Conservation (phyloP, 2,797 vertebrate genomes). For the Platalea minor region DNA sequence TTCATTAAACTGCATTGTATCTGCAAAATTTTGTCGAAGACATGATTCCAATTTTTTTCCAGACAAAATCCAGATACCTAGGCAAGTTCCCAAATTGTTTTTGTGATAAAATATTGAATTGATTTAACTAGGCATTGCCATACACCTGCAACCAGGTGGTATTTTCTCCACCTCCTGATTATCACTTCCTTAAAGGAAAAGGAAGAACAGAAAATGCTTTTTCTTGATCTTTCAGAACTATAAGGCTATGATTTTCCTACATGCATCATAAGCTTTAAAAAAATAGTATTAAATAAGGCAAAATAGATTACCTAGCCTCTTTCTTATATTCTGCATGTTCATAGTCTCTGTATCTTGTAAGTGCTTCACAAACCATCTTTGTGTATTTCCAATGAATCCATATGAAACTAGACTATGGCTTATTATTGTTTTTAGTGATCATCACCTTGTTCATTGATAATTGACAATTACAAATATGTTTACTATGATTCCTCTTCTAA, state of each 20-base stretch:
- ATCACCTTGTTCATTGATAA: background rate
- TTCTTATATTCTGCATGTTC: background rate
- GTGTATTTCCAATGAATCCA: background rate
- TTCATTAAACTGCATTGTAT: background rate
- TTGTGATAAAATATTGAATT: background rate
- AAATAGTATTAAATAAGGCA: background rate
- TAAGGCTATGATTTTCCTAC: background rate
- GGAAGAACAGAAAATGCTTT: background rate
- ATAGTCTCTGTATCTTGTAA: background rate
- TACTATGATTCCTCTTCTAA: background rate
- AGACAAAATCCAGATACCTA: background rate
- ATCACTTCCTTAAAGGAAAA: background rate
- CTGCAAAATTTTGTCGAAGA: background rate
- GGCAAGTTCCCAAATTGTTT: background rate
- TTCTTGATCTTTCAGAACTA: background rate
- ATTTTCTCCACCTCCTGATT: background rate
- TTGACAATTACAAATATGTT: background rate
- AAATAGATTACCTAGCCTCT: background rate
- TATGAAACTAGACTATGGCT: background rate
- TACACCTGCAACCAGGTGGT: accelerated
- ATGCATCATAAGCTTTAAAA: background rate
- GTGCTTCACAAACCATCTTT: background rate
- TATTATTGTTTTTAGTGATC: background rate
- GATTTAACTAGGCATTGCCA: background rate
- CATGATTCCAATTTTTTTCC: background rate